Evolutionary conservation across 2,888 invertebrate species (phyloP).

Genomic region (Stenodera caucasica): DNA sequence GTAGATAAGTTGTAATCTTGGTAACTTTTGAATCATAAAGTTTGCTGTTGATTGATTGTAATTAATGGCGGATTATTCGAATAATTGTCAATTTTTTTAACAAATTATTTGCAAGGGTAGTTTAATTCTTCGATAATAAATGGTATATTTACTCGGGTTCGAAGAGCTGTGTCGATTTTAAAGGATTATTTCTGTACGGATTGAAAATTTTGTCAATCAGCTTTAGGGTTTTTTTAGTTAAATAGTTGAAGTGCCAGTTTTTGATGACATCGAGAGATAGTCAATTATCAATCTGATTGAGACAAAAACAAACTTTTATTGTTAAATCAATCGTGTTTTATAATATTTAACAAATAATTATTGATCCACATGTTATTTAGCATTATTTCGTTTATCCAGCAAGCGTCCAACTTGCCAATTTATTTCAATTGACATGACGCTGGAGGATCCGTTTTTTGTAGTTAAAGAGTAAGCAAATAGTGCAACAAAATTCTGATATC

Average conservation of each 20-base stretch:
- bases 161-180: too few species aligned
- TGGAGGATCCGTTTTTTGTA: conserved; percentile 98
- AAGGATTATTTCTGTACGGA: too few species aligned
- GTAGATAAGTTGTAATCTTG: not conserved
- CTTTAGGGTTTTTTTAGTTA: conserved; percentile 14
- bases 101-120: not conserved
- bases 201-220: not conserved
- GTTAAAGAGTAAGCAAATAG: conserved; percentile 89
- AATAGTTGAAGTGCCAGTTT: conserved; percentile 6
- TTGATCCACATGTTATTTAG: conserved; percentile 44
- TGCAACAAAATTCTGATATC: conserved; percentile 17
- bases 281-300: not conserved
- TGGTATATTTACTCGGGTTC: not conserved
- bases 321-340: conserved; percentile 10
- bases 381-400: conserved; percentile 37
- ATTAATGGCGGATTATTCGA: not conserved
- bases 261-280: conserved; percentile 5
- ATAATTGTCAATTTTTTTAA: not conserved
- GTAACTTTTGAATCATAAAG: not conserved
- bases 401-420: conserved; percentile 42
- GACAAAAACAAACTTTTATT: conserved; percentile 14
- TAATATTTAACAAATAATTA: conserved; percentile 10
- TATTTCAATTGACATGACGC: conserved; percentile 80
- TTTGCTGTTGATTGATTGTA: not conserved
- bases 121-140: not conserved